Percentiles rank a stretch among this genome's conserved stretches.
Conservation (phyloP, 2,797 vertebrate genomes). For the Gambelia wislizenii region DNA sequence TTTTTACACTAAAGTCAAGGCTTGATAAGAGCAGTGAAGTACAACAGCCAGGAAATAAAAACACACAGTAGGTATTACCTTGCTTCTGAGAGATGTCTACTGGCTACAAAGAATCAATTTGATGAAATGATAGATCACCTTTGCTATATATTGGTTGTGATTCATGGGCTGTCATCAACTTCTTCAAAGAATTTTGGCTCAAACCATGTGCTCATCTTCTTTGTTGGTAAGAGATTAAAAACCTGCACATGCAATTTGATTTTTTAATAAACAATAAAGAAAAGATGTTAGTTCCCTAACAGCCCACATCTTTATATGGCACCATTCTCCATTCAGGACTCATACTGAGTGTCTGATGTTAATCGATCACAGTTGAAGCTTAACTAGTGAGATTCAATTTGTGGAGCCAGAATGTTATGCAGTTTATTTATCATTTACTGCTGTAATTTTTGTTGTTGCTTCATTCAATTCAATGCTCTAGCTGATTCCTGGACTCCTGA, state of each 20-base stretch:
- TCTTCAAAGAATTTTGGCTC: slow-evolving; percentile 29
- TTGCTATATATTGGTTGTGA: slow-evolving; percentile 37
- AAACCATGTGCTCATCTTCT: slow-evolving; percentile 27
- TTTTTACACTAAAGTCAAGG: neutral
- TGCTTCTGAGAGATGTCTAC: slow-evolving; percentile 27
- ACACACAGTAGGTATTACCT: slow-evolving; percentile 14
- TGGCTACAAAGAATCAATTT: neutral
- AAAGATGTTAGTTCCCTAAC: neutral
- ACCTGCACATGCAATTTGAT: slow-evolving; percentile 15
- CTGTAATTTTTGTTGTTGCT: neutral
- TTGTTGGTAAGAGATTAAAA: slow-evolving; percentile 49
- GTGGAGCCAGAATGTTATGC: slow-evolving; percentile 8
- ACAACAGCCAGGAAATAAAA: neutral
- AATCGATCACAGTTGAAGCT: slow-evolving; percentile 25
- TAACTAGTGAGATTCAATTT: slow-evolving; percentile 40
- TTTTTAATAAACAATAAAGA: slow-evolving; percentile 21
- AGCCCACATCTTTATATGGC: neutral
- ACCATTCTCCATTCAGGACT: neutral
- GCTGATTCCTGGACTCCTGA: neutral
- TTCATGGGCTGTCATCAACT: slow-evolving; percentile 23
- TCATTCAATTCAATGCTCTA: slow-evolving; percentile 12
- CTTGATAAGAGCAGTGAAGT: neutral
- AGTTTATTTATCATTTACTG: neutral
- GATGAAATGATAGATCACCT: neutral
- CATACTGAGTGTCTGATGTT: slow-evolving; percentile 19